Evolutionary conservation across 2,888 invertebrate genomes (phyloP).

Genomic region (Eugnorisma glareosa): DNA sequence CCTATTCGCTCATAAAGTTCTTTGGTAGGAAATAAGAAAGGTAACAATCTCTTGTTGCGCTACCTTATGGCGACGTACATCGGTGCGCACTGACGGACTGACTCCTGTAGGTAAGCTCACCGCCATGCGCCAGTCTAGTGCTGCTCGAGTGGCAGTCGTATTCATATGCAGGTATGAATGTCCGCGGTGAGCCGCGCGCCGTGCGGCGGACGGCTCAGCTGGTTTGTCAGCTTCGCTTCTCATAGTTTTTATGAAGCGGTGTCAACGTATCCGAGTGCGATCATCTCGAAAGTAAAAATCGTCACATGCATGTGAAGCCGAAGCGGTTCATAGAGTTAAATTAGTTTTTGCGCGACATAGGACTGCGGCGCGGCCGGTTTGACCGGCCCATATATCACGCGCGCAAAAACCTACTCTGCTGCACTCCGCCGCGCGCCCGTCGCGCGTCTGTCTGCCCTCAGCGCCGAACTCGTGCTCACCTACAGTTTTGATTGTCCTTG

Average conservation of each 20-base stretch:
- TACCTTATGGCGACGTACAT: background rate
- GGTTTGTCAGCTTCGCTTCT: conserved; percentile 48
- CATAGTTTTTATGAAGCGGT: conserved; percentile 53
- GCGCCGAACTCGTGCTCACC: background rate
- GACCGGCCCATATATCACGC: conserved; percentile 69
- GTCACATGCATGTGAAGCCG: conserved; percentile 49
- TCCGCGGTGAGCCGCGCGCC: background rate
- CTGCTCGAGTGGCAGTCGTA: background rate
- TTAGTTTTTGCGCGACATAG: conserved; percentile 44
- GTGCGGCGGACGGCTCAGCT: conserved; percentile 9
- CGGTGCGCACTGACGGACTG: background rate
- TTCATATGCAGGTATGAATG: conserved; percentile 4
- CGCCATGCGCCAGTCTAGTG: background rate
- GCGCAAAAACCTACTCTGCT: conserved; percentile 60
- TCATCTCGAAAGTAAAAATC: conserved; percentile 58
- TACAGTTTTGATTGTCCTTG: background rate
- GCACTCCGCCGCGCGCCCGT: background rate
- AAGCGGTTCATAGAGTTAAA: conserved; percentile 56
- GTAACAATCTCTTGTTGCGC: background rate
- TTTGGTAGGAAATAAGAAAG: too few relatives aligned
- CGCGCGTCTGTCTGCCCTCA: background rate
- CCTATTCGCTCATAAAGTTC: too few relatives aligned
- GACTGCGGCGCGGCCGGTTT: conserved; percentile 51
- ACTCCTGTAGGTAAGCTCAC: background rate
- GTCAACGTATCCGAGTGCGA: conserved; percentile 54